Evolutionary conservation across 2,113 vertebrate species (phyloP).

Genomic region (Lycocorax pyrrhopterus): DNA sequence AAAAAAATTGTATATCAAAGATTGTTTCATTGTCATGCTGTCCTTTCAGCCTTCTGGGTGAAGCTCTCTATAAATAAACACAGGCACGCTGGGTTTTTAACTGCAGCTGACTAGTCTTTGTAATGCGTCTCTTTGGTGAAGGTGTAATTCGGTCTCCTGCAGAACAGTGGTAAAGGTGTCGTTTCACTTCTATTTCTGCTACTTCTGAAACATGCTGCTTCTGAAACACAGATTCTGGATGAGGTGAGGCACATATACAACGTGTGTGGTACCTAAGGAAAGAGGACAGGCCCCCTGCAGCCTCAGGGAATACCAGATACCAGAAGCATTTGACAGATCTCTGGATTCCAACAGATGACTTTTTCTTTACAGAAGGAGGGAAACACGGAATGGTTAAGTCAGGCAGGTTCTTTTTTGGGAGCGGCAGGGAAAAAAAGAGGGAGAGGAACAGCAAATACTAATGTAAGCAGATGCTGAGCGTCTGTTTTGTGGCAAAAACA

Average conservation of each 20-base stretch:
- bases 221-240: neutral
- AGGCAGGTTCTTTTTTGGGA: neutral
- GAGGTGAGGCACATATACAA: neutral
- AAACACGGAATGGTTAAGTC: neutral
- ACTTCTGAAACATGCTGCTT: neutral
- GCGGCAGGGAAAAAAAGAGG: neutral
- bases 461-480: neutral
- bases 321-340: neutral
- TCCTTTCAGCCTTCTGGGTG: neutral
- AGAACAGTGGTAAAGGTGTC: neutral
- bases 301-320: neutral
- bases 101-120: neutral
- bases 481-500: neutral
- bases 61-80: neutral
- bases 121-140: neutral
- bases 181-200: neutral
- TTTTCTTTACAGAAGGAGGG: neutral
- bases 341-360: neutral
- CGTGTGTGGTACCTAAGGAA: neutral
- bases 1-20: neutral
- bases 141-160: neutral
- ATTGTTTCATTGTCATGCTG: neutral
- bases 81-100: neutral
- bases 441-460: neutral
- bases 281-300: neutral